phyloP scores from a whole-genome alignment of 2,888 invertebrate genomes.

The Philaethria dido region DNA sequence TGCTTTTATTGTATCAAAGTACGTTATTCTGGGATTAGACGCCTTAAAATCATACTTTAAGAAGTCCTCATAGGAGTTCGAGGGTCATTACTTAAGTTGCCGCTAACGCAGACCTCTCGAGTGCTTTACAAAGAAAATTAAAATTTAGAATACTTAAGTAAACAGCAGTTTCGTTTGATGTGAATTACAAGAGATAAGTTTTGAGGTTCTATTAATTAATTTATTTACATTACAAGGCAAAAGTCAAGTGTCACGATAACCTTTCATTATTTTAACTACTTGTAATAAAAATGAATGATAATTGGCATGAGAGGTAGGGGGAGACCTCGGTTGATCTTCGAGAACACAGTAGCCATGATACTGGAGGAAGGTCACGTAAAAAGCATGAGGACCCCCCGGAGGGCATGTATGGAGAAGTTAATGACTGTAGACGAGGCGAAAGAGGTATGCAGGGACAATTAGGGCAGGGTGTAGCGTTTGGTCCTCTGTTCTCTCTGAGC shows the following conservation, averaged over 20 bases:
- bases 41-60: constrained; percentile 3
- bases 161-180: constrained; percentile 1
- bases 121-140: constrained; percentile 11
- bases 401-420: no score
- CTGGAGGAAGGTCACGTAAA: no score
- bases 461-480: no score
- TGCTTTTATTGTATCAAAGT: constrained; percentile 17
- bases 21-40: constrained; percentile 2
- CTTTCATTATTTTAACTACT: background rate
- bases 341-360: no score
- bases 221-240: background rate
- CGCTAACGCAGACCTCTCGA: constrained; percentile 9
- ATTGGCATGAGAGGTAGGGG: no score
- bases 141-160: constrained; percentile 12
- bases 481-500: no score
- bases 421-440: no score
- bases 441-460: no score
- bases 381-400: no score
- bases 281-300: background rate
- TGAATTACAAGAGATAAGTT: background rate
- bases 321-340: no score
- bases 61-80: constrained; percentile 6
- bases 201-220: background rate
- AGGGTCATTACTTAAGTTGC: constrained; percentile 16
- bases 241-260: background rate